Evolutionary conservation across 2,888 invertebrate species (phyloP).

Genomic region (Diarsia rubi): DNA sequence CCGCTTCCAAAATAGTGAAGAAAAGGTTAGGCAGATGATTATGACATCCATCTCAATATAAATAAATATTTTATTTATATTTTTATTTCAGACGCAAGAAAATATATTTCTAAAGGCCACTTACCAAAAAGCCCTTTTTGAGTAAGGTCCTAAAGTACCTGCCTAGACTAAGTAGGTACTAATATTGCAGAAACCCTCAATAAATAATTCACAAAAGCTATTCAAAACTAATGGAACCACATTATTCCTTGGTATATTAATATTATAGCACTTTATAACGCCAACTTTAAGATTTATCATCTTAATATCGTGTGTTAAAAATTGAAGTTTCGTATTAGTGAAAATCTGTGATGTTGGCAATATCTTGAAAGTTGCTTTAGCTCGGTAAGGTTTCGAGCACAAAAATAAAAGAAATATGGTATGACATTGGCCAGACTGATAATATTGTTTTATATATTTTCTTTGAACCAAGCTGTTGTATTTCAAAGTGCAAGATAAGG

Average conservation of each 20-base stretch:
- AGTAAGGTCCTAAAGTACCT: slow-evolving; percentile 13
- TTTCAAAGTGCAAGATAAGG: slow-evolving; percentile 51
- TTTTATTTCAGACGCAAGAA: neutral
- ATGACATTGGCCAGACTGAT: slow-evolving; percentile 39
- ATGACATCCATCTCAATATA: neutral
- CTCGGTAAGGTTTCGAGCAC: slow-evolving; percentile 1
- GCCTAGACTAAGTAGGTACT: slow-evolving; percentile 7
- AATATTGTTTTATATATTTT: slow-evolving; percentile 58
- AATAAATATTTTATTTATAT: slow-evolving; percentile 3
- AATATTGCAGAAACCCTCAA: slow-evolving; percentile 40
- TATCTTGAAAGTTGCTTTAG: slow-evolving; percentile 45
- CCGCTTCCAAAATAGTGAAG: neutral
- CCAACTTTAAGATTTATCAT: slow-evolving; percentile 42
- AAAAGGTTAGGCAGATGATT: neutral
- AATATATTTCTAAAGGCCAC: slow-evolving; percentile 9
- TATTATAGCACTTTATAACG: slow-evolving; percentile 43
- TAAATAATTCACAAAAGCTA: slow-evolving; percentile 45
- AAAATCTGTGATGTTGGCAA: slow-evolving; percentile 30
- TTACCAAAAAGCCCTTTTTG: slow-evolving; percentile 4
- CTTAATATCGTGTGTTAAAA: slow-evolving; percentile 28
- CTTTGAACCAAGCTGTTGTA: slow-evolving; percentile 34
- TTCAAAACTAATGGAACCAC: slow-evolving; percentile 43
- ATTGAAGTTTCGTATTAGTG: slow-evolving; percentile 5
- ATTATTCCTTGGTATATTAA: slow-evolving; percentile 44
- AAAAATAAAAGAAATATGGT: slow-evolving; percentile 29